A percentile compares a stretch with the other conserved stretches of the same genome.
phyloP scores from a whole-genome alignment of 2,113 vertebrate genomes.

The Dasyprocta punctata region DNA sequence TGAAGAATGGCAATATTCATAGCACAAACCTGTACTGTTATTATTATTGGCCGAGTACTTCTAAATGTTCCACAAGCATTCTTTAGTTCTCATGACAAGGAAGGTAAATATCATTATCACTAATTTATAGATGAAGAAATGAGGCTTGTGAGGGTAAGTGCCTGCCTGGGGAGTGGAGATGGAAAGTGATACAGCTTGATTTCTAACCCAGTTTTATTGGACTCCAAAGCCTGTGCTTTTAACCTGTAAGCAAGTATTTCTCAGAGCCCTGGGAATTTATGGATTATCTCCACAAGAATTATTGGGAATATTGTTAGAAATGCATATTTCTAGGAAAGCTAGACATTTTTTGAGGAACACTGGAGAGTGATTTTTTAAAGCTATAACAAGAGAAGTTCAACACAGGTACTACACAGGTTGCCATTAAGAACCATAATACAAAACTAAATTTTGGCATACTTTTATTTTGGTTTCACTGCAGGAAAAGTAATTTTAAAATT shows the following conservation, averaged over 20 bases:
- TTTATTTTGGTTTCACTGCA: background rate
- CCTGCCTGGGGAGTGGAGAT: background rate
- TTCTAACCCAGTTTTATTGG: background rate
- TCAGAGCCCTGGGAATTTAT: background rate
- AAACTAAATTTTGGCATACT: conserved; percentile 7
- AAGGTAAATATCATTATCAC: background rate
- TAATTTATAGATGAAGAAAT: background rate
- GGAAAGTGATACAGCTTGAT: background rate
- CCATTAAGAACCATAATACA: background rate
- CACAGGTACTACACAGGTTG: background rate
- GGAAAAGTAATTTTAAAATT: conserved; percentile 41
- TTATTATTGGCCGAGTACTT: background rate
- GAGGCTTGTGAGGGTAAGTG: background rate
- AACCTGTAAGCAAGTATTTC: background rate
- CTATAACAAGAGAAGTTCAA: background rate
- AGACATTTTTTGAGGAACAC: background rate
- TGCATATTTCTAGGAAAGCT: background rate
- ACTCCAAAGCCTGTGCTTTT: background rate
- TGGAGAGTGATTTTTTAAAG: background rate
- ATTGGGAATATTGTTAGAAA: background rate
- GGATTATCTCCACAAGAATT: background rate
- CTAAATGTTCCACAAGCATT: background rate
- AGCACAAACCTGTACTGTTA: background rate
- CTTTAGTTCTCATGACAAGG: background rate
- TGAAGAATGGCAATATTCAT: background rate